These are phyloP conservation scores for Hippopotamyrus pictus DNA, from an alignment of 2,797 vertebrate species.

Conservation along the genomic window DNA sequence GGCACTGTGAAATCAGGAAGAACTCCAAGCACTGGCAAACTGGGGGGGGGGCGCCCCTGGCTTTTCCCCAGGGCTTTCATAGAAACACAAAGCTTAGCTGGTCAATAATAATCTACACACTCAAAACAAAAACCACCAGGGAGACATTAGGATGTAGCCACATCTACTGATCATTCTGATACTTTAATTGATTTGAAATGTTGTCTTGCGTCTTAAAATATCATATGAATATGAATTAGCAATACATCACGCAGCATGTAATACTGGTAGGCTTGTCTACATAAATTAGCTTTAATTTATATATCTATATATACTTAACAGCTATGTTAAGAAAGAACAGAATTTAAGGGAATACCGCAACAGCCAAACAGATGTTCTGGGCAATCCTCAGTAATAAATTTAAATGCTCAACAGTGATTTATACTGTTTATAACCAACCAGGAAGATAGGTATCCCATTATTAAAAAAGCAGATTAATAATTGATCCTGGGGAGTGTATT, in stretches of 20 bases:
- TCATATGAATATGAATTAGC: not conserved
- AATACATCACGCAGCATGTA: not conserved
- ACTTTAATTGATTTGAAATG: not conserved
- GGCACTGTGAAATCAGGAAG: not conserved
- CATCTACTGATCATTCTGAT: not conserved
- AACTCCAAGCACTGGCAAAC: not conserved
- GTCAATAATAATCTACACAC: not conserved
- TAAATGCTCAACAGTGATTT: not conserved
- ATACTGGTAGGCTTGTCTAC: not conserved
- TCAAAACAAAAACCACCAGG: not conserved
- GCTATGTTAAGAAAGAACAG: not conserved
- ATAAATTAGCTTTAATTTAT: constrained; percentile 6
- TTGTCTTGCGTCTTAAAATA: not conserved
- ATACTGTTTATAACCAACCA: not conserved
- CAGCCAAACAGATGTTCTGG: not conserved
- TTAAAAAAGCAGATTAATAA: not conserved
- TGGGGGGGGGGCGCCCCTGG: not conserved
- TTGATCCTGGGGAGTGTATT: not conserved
- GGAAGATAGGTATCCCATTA: not conserved
- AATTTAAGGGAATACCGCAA: not conserved
- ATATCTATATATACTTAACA: constrained; percentile 2
- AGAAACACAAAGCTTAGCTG: not conserved
- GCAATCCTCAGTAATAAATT: not conserved
- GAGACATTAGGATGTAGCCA: not conserved
- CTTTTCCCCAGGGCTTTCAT: not conserved